Percentiles rank a stretch among this genome's conserved stretches.
These are phyloP conservation scores for Drosophila funebris DNA, from an alignment of 1,140 invertebrate genomes.

Conservation along the genomic window DNA sequence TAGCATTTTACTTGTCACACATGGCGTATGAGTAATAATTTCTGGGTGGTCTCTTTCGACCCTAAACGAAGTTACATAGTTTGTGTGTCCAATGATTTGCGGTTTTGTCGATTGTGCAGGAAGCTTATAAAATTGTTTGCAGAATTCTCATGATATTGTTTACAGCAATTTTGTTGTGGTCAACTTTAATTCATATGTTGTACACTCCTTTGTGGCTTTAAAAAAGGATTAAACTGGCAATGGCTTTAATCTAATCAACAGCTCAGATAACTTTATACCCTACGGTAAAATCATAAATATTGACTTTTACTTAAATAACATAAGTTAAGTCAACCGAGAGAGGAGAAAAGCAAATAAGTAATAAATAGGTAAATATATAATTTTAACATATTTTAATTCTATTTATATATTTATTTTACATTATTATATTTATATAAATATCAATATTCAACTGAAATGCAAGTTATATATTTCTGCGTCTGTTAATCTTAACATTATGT, in stretches of 20 bases:
- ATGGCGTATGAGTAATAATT: slow-evolving; percentile 46
- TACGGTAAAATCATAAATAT: background rate
- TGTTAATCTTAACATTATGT: too few relatives aligned
- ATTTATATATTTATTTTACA: background rate
- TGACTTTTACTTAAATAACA: too few relatives aligned
- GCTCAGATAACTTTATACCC: background rate
- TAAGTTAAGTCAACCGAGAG: too few relatives aligned
- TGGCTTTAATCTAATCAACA: slow-evolving; percentile 15
- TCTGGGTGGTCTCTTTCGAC: background rate
- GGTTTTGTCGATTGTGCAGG: slow-evolving; percentile 30
- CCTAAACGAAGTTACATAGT: background rate
- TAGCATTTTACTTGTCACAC: slow-evolving; percentile 12
- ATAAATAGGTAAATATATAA: background rate
- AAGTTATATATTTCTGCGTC: too few relatives aligned
- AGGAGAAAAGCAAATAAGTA: too few relatives aligned
- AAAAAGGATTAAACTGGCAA: background rate
- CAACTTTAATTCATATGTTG: slow-evolving; percentile 44
- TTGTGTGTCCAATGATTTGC: slow-evolving; percentile 50
- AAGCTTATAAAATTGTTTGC: slow-evolving; percentile 53
- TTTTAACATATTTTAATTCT: background rate
- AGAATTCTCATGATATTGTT: slow-evolving; percentile 47
- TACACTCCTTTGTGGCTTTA: slow-evolving; percentile 53
- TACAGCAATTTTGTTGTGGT: slow-evolving; percentile 66
- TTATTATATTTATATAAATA: too few relatives aligned
- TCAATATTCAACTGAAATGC: too few relatives aligned